Percentiles rank a stretch among this genome's conserved stretches.
Evolutionary conservation across 2,113 vertebrate genomes (phyloP).

Genomic region (Gavialis gangeticus): DNA sequence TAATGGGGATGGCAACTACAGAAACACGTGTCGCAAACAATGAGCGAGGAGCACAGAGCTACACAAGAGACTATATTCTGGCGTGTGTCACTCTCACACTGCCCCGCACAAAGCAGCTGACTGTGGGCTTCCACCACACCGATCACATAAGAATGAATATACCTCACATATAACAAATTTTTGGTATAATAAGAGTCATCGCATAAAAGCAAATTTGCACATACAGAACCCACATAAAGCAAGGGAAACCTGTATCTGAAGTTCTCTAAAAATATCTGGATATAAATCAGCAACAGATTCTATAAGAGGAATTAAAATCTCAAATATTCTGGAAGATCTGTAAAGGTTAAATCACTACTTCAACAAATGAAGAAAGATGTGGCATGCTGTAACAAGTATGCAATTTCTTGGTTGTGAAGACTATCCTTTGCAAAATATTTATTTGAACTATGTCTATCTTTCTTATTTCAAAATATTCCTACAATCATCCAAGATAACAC

Average conservation of each 20-base stretch:
- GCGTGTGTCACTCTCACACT: too few species aligned
- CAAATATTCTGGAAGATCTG: not conserved
- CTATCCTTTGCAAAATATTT: not conserved
- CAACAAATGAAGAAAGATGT: not conserved
- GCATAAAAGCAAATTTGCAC: accelerated
- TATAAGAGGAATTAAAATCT: not conserved
- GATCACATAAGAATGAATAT: too few species aligned
- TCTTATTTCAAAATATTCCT: not conserved
- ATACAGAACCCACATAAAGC: not conserved
- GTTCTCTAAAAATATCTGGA: not conserved
- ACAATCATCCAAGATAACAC: not conserved
- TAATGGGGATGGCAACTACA: too few species aligned
- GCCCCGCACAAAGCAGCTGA: too few species aligned
- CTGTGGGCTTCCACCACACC: too few species aligned
- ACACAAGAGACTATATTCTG: too few species aligned
- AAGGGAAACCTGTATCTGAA: not conserved
- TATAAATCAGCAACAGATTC: not conserved
- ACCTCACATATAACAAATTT: too few species aligned
- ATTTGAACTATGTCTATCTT: not conserved
- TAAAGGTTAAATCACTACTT: not conserved
- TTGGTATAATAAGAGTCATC: too few species aligned
- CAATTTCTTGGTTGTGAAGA: not conserved
- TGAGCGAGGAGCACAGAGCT: too few species aligned
- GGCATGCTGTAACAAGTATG: not conserved
- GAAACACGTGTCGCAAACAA: too few species aligned